phyloP scores from a whole-genome alignment of 2,113 vertebrate genomes.

The Coptodon rendalli region DNA sequence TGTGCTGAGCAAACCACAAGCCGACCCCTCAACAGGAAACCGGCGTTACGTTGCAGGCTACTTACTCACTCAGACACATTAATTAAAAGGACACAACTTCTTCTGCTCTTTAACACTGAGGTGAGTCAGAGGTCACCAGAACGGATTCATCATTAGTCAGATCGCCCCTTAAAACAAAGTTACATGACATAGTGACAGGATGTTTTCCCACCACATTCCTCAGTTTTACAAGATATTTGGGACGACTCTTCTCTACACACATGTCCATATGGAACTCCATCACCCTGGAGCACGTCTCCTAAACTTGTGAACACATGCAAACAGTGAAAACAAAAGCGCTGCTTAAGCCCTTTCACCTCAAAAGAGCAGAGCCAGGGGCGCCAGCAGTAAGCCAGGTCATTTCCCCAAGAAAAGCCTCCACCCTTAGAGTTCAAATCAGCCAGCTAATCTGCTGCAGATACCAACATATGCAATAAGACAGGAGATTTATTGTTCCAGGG shows the following conservation, averaged over 20 bases:
- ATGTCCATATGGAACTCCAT: not conserved
- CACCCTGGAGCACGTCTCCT: not conserved
- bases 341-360: constrained; percentile 35
- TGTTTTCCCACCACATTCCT: not conserved
- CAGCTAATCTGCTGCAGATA: constrained; percentile 30
- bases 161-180: not conserved
- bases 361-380: not conserved
- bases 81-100: not conserved
- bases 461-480: constrained; percentile 10
- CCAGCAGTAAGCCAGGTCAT: constrained; percentile 15
- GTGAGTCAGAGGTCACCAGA: not conserved
- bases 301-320: constrained; percentile 1
- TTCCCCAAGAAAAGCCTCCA: constrained; percentile 45
- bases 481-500: constrained; percentile 49
- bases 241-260: not conserved
- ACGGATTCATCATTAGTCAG: not conserved
- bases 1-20: not conserved
- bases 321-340: constrained; percentile 49
- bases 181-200: not conserved
- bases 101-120: not conserved
- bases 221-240: not conserved
- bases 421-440: constrained; percentile 36
- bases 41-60: not conserved
- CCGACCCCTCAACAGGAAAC: constrained; percentile 28
- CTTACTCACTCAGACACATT: not conserved